phyloP scores from a whole-genome alignment of 64 coral and sea anemone species.

The Montipora efflorescens region DNA sequence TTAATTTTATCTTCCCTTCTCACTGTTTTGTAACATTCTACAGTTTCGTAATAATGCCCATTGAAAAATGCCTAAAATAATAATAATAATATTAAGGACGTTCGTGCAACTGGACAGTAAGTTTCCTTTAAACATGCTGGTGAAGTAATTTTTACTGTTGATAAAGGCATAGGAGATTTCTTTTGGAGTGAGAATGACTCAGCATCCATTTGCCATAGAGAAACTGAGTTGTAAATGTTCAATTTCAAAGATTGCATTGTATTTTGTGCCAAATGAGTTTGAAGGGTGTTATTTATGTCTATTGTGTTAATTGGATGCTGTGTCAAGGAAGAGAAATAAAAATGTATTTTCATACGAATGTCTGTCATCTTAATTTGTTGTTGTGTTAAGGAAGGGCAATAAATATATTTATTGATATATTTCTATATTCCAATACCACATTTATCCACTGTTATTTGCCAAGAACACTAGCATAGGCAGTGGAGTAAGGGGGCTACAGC shows the following conservation, averaged over 20 bases:
- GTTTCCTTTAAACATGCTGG: background rate
- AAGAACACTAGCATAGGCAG: no score
- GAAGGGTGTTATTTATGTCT: constrained; percentile 17
- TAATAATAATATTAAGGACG: background rate
- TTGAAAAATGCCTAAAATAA: background rate
- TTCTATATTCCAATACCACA: no score
- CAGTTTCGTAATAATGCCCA: background rate
- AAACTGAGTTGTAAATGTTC: constrained; percentile 40
- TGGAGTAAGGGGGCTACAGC: no score
- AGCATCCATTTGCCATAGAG: background rate
- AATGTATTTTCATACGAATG: constrained; percentile 1
- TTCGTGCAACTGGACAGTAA: background rate
- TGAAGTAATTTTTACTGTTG: background rate
- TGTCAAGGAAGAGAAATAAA: background rate
- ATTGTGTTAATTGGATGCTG: background rate
- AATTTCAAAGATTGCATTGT: background rate
- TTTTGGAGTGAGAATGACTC: background rate
- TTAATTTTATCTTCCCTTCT: background rate
- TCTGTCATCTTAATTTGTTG: background rate
- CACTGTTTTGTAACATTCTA: background rate
- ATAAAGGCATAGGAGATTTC: background rate
- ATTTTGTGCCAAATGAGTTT: constrained; percentile 35
- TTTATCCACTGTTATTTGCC: no score
- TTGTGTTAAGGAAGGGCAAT: no score
- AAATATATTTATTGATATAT: no score